Percentiles rank a stretch among this genome's conserved stretches.
Evolutionary conservation across 2,888 invertebrate genomes (phyloP).

Genomic region (Lottia scabra): DNA sequence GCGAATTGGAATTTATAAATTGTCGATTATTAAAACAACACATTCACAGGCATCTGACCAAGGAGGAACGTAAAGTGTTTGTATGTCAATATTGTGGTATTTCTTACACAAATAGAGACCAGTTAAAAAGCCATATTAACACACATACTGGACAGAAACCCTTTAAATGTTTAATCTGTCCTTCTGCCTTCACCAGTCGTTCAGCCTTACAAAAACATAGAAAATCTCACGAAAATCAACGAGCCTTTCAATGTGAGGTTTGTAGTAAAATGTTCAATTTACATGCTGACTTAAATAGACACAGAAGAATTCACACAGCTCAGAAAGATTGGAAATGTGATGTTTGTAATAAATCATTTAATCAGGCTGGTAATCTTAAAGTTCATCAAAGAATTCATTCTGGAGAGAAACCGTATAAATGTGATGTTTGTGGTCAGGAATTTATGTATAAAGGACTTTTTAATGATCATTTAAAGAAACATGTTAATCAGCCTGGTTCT

Average conservation of each 20-base stretch:
- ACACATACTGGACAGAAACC: conserved; percentile 28
- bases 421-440: neutral
- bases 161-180: neutral
- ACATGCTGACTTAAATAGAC: neutral
- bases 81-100: too few relatives aligned
- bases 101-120: too few relatives aligned
- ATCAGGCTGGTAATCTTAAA: neutral
- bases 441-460: conserved; percentile 3
- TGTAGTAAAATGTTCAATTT: neutral
- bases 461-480: neutral
- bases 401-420: conserved; percentile 12
- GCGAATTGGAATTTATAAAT: too few relatives aligned
- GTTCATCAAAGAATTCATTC: neutral
- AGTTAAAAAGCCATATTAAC: neutral
- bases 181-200: neutral
- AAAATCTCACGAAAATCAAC: neutral
- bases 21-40: too few relatives aligned
- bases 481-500: neutral
- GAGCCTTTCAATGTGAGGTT: conserved; percentile 2
- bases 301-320: conserved; percentile 3
- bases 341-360: conserved; percentile 8
- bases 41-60: too few relatives aligned
- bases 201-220: neutral
- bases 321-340: neutral
- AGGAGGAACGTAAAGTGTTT: too few relatives aligned